Evolutionary conservation across 2,113 vertebrate genomes (phyloP).

Genomic region (Neoarius graeffei): DNA sequence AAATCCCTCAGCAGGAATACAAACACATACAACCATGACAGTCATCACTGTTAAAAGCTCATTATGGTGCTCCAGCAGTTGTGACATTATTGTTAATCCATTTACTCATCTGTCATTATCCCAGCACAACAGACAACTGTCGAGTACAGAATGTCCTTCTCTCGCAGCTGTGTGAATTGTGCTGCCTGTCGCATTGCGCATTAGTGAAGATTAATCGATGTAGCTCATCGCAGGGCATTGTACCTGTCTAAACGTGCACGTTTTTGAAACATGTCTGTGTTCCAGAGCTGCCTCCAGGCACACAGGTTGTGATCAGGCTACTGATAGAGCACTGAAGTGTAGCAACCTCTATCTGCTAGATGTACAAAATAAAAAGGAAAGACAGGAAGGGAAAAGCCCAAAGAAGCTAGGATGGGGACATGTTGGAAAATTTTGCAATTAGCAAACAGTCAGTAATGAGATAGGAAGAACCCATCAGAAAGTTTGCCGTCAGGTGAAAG

Average conservation of each 20-base stretch:
- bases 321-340: constrained; percentile 64
- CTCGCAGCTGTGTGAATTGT: constrained; percentile 49
- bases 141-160: constrained; percentile 62
- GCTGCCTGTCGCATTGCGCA: constrained; percentile 56
- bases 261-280: constrained; percentile 66
- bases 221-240: constrained; percentile 30
- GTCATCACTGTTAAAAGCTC: constrained; percentile 4
- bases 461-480: not conserved
- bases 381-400: constrained; percentile 28
- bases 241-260: constrained; percentile 66
- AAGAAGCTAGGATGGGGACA: constrained; percentile 50
- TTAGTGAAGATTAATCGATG: constrained; percentile 61
- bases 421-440: constrained; percentile 47
- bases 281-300: constrained; percentile 40
- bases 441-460: not conserved
- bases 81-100: constrained; percentile 53
- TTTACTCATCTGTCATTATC: constrained; percentile 51
- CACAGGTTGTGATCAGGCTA: constrained; percentile 61
- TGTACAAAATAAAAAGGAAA: constrained; percentile 35
- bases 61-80: constrained; percentile 2
- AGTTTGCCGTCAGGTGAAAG: constrained; percentile 38
- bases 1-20: constrained; percentile 3
- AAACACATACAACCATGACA: constrained; percentile 15
- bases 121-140: constrained; percentile 47
- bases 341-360: constrained; percentile 61